Evolutionary conservation across 1,140 invertebrate species (phyloP), one percentile per base, ranked within the genome.

Genomic region (Pteromalus puparum): DNA sequence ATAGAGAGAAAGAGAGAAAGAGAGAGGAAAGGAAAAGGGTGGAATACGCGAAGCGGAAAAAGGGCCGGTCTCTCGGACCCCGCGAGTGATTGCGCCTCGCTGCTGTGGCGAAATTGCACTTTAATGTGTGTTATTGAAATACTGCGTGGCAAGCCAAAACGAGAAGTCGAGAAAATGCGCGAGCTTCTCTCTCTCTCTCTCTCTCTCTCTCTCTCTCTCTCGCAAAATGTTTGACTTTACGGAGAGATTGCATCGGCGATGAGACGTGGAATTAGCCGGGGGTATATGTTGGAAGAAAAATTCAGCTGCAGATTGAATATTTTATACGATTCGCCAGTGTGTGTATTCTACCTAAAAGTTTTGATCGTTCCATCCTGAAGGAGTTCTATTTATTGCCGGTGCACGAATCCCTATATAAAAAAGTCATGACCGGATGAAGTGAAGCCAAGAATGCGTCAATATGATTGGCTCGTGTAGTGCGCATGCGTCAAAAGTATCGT

Each of bases 91-190:
- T 77, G 53, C 53, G 21, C 38, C 12, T 77, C 53, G 21, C 10
- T 24, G 38, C 24, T 26, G 68, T 18, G 28, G 34, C 30, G 48
- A 80, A 80, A 80, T 80, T 80, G 78, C 61, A 38, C 28, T 80
- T 67, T 80, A 80, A 80, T 80, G 78, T 80, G 78, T 80, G 78
- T 80, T 80, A 80, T 80, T 70, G 78, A 80, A 70, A 67, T 42
- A 80, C 65, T 21, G 28, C 78, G 61, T 68, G 78, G 26, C 48
- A 34, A 65, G 76, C 15, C 48, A 21, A 42, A 42, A 48, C 28
- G 46, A 76, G 21, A n/a, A 46, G 42, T 48, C 18, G n/a, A 30
- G 72, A 74, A 74, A 42, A 74, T 77, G 46, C 46, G 26, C 75
- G 75, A 53, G 75, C 75, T 53, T 53, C 21, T 53, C 48, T 61